These are phyloP conservation scores for Heliconius hewitsoni DNA, from an alignment of 1,140 invertebrate genomes.

Conservation along the genomic window DNA sequence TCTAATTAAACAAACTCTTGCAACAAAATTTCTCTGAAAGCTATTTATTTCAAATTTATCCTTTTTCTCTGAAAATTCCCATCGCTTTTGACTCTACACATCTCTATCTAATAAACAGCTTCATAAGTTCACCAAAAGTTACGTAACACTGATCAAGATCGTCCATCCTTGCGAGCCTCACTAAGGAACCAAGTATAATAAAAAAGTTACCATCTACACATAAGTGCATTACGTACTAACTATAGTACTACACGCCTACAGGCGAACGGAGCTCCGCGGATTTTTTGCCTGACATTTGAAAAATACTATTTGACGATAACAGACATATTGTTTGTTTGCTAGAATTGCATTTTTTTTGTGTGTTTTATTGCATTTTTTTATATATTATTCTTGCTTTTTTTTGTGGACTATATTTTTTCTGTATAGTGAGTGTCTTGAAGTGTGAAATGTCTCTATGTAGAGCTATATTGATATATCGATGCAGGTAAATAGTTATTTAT, in stretches of 20 bases:
- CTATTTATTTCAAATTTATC: too few species aligned
- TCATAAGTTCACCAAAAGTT: neutral
- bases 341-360: slow-evolving; percentile 27
- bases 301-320: slow-evolving; percentile 79
- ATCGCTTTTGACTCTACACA: too few species aligned
- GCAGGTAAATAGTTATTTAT: slow-evolving; percentile 56
- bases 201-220: slow-evolving; percentile 78
- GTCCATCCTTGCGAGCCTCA: slow-evolving; percentile 56
- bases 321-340: slow-evolving; percentile 51
- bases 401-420: slow-evolving; percentile 46
- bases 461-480: slow-evolving; percentile 51
- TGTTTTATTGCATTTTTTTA: slow-evolving; percentile 33
- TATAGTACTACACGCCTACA: slow-evolving; percentile 77
- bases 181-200: slow-evolving; percentile 77
- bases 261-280: slow-evolving; percentile 61
- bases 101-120: too few species aligned
- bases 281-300: slow-evolving; percentile 79
- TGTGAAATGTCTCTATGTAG: slow-evolving; percentile 47
- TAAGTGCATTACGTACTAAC: slow-evolving; percentile 77
- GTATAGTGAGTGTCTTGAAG: slow-evolving; percentile 49
- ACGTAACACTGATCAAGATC: slow-evolving; percentile 56
- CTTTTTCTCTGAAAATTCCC: too few species aligned
- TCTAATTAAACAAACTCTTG: too few species aligned
- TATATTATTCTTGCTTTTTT: slow-evolving; percentile 34
- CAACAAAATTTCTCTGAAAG: too few species aligned